Evolutionary conservation across 2,888 invertebrate species (phyloP), one percentile per base, ranked within the genome.

Genomic region (Heteromurus nitidus): DNA sequence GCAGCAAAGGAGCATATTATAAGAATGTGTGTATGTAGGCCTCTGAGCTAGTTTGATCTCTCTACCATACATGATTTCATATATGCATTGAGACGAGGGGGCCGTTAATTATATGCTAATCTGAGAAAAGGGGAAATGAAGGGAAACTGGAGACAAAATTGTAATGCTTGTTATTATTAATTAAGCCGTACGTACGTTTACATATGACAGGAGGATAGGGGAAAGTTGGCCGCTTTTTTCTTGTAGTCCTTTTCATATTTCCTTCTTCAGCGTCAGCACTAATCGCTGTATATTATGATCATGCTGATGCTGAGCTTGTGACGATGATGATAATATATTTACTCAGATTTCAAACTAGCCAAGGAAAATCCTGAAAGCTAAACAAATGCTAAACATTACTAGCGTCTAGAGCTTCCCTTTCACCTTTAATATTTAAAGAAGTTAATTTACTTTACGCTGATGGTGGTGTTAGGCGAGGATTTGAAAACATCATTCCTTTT

Each of bases 81-180:
- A 36, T 9, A 36, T 36, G 36, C 13, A 53, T 69, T 67, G 42
- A 75, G 75, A 31, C 55, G 50, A 31, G 69, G 53, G 79, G 28
- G 64, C 65, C 70, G 79, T 79, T 79, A 79, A 79, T 79, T 79
- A 79, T 72, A 70, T 70, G 79, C 79, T 79, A 79, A 79, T 79
- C 65, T 79, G 64, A 30, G 36, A 18, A 53, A n/a, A 60, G 55
- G 20, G 30, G n/a, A 50, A 36, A 53, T 55, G 53, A 69, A 50
- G 24, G 50, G 47, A 62, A 44, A 62, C 62, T 72, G 60, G 73
- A 74, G 74, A 53, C 53, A 42, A 74, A 55, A 55, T 20, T 22
- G 53, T 26, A 65, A 65, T 65, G 31, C 74, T 70, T 55, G 64
- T 70, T 79, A 79, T 70, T 79, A 79, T 79, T 79, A 72, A 79